Conservation (phyloP, 1,140 invertebrate genomes). For the Drosophila chauvacae region DNA sequence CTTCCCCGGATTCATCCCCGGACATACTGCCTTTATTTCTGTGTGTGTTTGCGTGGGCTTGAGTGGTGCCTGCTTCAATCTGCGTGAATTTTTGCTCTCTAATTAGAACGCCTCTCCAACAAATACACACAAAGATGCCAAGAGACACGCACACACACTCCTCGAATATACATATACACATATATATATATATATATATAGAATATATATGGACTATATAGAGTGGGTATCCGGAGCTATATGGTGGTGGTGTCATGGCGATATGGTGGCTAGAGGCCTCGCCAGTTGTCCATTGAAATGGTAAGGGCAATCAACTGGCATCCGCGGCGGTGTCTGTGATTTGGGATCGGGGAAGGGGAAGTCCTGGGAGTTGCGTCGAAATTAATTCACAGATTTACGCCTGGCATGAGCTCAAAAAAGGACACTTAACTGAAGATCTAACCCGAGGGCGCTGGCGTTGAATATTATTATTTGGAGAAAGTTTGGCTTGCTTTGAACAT, state of each 20-base stretch:
- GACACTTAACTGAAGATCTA: slow-evolving; percentile 5
- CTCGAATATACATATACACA: slow-evolving; percentile 5
- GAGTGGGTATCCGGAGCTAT: slow-evolving; percentile 2
- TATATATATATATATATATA: slow-evolving; percentile 6
- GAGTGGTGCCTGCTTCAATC: slow-evolving; percentile 63
- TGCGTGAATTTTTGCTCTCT: slow-evolving; percentile 78
- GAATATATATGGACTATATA: slow-evolving; percentile 3
- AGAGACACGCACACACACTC: slow-evolving; percentile 21
- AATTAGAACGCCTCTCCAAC: slow-evolving; percentile 78
- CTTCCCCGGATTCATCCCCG: background rate
- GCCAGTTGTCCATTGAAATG: slow-evolving; percentile 36
- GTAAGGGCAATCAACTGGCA: slow-evolving; percentile 22
- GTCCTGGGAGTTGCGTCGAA: slow-evolving; percentile 6
- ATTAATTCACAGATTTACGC: slow-evolving; percentile 15
- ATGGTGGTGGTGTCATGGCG: slow-evolving; percentile 24
- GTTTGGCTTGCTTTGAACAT: background rate
- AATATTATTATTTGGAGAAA: background rate
- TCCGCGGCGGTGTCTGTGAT: background rate
- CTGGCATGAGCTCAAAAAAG: slow-evolving; percentile 23
- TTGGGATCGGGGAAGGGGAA: background rate
- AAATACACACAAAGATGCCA: slow-evolving; percentile 34
- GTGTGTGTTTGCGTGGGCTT: slow-evolving; percentile 40
- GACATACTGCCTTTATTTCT: slow-evolving; percentile 3
- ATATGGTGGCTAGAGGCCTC: slow-evolving; percentile 30
- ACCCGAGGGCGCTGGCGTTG: background rate